Conservation (phyloP, 2,113 vertebrate genomes). For the Seriola dumerili region DNA sequence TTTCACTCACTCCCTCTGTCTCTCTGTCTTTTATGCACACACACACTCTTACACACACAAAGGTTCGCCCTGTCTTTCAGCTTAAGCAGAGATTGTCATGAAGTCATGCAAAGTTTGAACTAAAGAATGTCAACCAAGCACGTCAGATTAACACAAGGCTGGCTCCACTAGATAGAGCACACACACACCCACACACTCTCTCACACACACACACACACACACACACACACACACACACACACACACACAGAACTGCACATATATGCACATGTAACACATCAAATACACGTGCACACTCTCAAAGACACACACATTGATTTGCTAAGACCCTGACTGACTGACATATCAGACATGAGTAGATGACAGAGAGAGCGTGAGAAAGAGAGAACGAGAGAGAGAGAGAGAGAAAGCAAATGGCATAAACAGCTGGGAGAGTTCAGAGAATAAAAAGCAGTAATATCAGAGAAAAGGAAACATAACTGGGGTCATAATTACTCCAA, state of each 20-base stretch:
- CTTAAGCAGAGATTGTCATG: constrained; percentile 78
- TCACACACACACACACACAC: constrained; percentile 19
- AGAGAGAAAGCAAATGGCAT: constrained; percentile 17
- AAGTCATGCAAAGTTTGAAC: constrained; percentile 81
- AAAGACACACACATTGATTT: constrained; percentile 65
- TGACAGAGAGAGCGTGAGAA: constrained; percentile 48
- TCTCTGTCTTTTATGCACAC: constrained; percentile 24
- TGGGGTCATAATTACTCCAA: constrained; percentile 14
- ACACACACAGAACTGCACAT: constrained; percentile 19
- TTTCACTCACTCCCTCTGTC: constrained; percentile 34
- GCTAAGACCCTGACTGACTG: constrained; percentile 74
- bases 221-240: constrained; percentile 19
- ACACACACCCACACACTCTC: constrained; percentile 24
- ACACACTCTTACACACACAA: constrained; percentile 36
- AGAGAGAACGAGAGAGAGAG: neutral
- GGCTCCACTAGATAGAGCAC: constrained; percentile 71
- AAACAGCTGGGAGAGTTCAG: constrained; percentile 43
- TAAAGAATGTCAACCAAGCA: constrained; percentile 78
- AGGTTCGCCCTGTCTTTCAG: constrained; percentile 67
- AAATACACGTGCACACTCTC: constrained; percentile 14
- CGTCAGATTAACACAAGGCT: constrained; percentile 81
- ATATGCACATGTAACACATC: constrained; percentile 12
- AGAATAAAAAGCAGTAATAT: constrained; percentile 33
- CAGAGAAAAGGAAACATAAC: constrained; percentile 23
- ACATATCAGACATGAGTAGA: constrained; percentile 71